phyloP scores from a whole-genome alignment of 2,797 vertebrate species.

The Galaxias olidus region DNA sequence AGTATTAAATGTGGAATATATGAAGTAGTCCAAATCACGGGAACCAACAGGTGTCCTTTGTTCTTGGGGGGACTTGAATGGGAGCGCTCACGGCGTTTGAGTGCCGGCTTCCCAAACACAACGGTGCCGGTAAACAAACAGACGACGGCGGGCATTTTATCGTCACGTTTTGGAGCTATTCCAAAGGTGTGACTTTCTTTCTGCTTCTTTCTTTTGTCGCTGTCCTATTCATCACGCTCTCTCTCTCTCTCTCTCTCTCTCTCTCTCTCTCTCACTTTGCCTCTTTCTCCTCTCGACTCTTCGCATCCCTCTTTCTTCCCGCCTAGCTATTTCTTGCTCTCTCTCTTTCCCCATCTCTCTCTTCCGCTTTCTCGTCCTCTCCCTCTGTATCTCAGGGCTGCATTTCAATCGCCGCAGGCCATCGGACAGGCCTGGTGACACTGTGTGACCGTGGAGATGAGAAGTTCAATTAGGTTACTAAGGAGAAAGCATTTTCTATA shows the following conservation, averaged over 20 bases:
- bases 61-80: background rate
- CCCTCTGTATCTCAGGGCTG: background rate
- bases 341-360: constrained; percentile 23
- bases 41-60: constrained; percentile 9
- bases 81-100: background rate
- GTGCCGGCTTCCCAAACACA: background rate
- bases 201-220: too few species aligned
- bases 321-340: constrained; percentile 17
- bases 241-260: background rate
- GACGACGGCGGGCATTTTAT: too few species aligned
- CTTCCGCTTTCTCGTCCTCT: too few species aligned
- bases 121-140: too few species aligned
- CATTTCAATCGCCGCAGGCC: background rate
- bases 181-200: too few species aligned
- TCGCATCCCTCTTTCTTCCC: constrained; percentile 42
- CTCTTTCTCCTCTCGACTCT: constrained; percentile 15
- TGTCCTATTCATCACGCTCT: background rate
- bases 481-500: constrained; percentile 92
- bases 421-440: constrained; percentile 62
- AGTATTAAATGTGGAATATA: background rate
- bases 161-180: too few species aligned
- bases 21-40: constrained; percentile 6
- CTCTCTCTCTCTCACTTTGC: constrained; percentile 25
- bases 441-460: constrained; percentile 81
- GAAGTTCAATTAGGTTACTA: constrained; percentile 92